phyloP scores from a whole-genome alignment of 2,797 vertebrate genomes.

The Diglossa cyanea region DNA sequence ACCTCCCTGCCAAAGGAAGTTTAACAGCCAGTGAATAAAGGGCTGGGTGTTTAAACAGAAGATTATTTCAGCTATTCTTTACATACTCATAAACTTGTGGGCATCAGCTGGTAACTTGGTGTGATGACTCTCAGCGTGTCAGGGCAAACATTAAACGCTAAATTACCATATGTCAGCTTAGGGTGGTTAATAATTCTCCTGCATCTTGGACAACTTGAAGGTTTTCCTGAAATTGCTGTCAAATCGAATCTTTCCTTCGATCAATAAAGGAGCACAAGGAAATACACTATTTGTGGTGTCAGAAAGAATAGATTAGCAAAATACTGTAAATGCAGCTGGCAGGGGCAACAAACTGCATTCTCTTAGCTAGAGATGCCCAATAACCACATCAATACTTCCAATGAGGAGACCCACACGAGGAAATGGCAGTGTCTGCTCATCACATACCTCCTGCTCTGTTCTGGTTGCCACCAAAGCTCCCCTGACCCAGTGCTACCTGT shows the following conservation, averaged over 20 bases:
- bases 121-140: neutral
- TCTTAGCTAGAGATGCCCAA: neutral
- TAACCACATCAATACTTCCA: neutral
- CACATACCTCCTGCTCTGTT: neutral
- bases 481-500: neutral
- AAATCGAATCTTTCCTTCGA: conserved; percentile 33
- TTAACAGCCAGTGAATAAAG: neutral
- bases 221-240: conserved; percentile 59
- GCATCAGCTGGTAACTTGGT: conserved; percentile 49
- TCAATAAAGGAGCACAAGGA: conserved; percentile 52
- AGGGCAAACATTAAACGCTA: conserved; percentile 51
- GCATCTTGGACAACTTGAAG: conserved; percentile 58
- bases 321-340: conserved; percentile 32
- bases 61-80: conserved; percentile 43
- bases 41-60: neutral
- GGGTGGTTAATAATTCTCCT: conserved; percentile 63
- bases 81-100: conserved; percentile 25
- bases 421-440: neutral
- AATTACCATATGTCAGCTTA: conserved; percentile 62
- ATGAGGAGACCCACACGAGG: rapidly evolving
- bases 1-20: neutral
- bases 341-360: neutral
- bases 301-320: conserved; percentile 31
- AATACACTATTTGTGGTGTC: neutral
- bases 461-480: neutral